Evolutionary conservation across 2,888 invertebrate genomes (phyloP), one percentile per base, ranked within the genome.

Genomic region (Synanthedon vespiformis): DNA sequence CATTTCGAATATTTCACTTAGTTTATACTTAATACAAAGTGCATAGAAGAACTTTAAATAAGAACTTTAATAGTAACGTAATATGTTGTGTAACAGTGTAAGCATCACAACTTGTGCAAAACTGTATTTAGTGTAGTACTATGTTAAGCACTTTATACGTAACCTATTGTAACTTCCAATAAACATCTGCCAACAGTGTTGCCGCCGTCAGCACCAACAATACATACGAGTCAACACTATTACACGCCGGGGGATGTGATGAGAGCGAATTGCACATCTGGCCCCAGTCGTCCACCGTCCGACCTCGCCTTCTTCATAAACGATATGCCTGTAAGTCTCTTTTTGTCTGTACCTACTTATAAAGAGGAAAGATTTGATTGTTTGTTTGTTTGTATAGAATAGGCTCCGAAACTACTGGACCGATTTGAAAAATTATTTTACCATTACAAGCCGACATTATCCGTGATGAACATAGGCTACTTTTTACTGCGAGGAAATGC

Each of bases 231-330:
- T 64, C 89, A 91, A 59, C 90, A 91, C 59, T 90, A 92, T 62
- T 91, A 93, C 78, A 91, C 91, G 66, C 90, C 91, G 1, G 93
- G 93, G 14, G 93, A 93, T 64, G 86, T 89, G 50, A 83, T 94
- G 59, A 81, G 88, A 59, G 93, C 93, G 56, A 94, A 93, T 83
- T 94, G 94, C 76, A 90, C 92, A 11, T 90, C 92, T 12, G 90
- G 91, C 11, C 91, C 91, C 12, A 92, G 93, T 56, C 89, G 90
- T 53, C 94, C 93, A 1, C 88, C 91, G 27, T 90, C 92, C 51
- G 88, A 88, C 56, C 87, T 93, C 56, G 90, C 89, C 57, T 93
- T 93, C 80, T 89, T 89, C 71, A 89, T 94, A 63, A 93, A 94
- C 73, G 91, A 92, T 70, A 82, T 89, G 61, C 89, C 90, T 81